A percentile compares a stretch with the other conserved stretches of the same genome.
These are phyloP conservation scores for Euura saliciscinereae DNA, from an alignment of 1,140 invertebrate genomes.

Conservation along the genomic window DNA sequence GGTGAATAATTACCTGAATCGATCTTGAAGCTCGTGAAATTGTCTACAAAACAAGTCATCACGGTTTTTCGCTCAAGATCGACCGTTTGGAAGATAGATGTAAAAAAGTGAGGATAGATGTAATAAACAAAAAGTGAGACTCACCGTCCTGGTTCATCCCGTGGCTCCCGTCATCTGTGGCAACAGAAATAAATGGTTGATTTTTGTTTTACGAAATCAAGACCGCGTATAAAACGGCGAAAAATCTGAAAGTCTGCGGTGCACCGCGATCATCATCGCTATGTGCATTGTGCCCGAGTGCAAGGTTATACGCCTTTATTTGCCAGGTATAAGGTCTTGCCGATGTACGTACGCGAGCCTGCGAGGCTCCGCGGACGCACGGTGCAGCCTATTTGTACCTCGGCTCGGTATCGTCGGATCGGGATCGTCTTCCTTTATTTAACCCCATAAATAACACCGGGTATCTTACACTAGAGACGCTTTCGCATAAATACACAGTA, in stretches of 20 bases:
- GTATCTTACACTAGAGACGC: conserved; percentile 46
- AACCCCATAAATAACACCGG: conserved; percentile 55
- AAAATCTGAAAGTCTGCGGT: conserved; percentile 15
- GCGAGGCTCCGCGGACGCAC: conserved; percentile 35
- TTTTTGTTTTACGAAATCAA: background rate
- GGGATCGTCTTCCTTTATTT: conserved; percentile 53
- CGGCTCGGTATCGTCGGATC: conserved; percentile 47
- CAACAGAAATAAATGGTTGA: conserved; percentile 32
- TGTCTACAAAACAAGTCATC: background rate
- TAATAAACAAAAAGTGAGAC: conserved; percentile 23
- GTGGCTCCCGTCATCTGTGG: conserved; percentile 52
- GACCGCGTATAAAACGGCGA: no score
- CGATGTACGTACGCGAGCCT: background rate
- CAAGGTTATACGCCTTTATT: background rate
- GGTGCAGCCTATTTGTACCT: conserved; percentile 52
- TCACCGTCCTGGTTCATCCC: conserved; percentile 58
- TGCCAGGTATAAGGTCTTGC: background rate
- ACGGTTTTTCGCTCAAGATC: background rate
- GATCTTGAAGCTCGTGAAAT: background rate
- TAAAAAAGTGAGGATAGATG: conserved; percentile 13
- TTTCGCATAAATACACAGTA: conserved; percentile 35
- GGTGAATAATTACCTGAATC: no score
- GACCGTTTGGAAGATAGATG: background rate
- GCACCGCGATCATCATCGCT: background rate
- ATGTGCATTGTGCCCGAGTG: background rate